Evolutionary conservation across 2,888 invertebrate species (phyloP).

Genomic region (Lysandra coridon): DNA sequence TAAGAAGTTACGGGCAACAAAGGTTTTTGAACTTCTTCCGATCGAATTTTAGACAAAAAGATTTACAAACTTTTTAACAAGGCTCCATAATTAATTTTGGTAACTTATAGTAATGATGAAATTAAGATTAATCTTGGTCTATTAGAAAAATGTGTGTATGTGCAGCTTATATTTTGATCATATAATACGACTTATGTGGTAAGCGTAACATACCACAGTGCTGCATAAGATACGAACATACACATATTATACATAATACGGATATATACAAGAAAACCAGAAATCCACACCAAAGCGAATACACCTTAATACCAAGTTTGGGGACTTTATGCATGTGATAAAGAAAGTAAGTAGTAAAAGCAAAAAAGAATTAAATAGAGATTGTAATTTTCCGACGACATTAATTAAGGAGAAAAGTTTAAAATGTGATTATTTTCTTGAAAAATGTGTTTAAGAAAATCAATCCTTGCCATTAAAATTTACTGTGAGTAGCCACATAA

Average conservation of each 20-base stretch:
- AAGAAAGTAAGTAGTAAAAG: not conserved
- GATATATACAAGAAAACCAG: not conserved
- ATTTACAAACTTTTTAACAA: too few relatives aligned
- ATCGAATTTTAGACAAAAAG: too few relatives aligned
- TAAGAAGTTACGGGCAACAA: too few relatives aligned
- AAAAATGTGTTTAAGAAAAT: too few relatives aligned
- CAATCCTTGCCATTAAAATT: too few relatives aligned
- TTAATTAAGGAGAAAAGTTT: not conserved
- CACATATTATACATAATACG: not conserved
- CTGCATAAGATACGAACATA: not conserved
- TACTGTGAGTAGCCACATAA: too few relatives aligned
- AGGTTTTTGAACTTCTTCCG: too few relatives aligned
- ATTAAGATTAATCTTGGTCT: too few relatives aligned
- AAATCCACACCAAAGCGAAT: not conserved
- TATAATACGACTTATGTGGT: conserved; percentile 14
- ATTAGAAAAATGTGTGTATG: not conserved
- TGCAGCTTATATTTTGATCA: conserved; percentile 1
- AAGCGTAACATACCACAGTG: conserved; percentile 2
- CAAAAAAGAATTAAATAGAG: not conserved
- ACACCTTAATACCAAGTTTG: not conserved
- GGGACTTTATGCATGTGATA: not conserved
- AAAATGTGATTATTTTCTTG: too few relatives aligned
- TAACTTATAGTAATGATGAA: too few relatives aligned
- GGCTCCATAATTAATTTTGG: too few relatives aligned
- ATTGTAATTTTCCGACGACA: not conserved